Evolutionary conservation across 2,888 invertebrate genomes (phyloP), one percentile per base, ranked within the genome.

Genomic region (Acronicta alni): DNA sequence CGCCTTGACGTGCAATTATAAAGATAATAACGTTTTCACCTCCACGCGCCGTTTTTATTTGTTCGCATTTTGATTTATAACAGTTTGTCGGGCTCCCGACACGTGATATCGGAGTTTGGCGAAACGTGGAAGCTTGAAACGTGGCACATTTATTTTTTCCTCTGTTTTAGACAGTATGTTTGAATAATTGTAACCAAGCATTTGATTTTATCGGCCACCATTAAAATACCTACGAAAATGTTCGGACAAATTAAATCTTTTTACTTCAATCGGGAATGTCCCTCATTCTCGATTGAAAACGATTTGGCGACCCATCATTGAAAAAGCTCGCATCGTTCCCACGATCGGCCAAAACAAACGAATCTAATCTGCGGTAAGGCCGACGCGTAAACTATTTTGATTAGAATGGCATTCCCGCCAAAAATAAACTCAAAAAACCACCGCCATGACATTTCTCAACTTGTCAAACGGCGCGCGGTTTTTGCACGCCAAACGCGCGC

Each of bases 1-100:
- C 87, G 86, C 83, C 89, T 89, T 93, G 94, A 94, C 93, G 91
- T 93, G 92, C 94, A 94, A 94, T 94, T 94, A 94, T 91, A 94
- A 92, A 93, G 93, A 93, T 94, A 94, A 94, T 93, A 94, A 93
- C 91, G 89, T 91, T 93, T 92, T 92, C 93, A 91, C 89, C 91
- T 91, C 89, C 86, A 80, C 87, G 82, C 79, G 84, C 88, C 79
- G 87, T 87, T 93, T 92, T 93, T 93, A 93, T 92, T 92, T 92
- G 90, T 91, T 87, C 87, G 75, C 80, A 82, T 82, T 85, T 88
- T 93, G 93, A 93, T 93, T 93, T 93, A 93, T 91, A 88, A 86
- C 89, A 84, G 87, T 85, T 86, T 84, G 85, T 76, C 74, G 85
- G 78, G 83, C 77, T 82, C 68, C 73, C 75, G 77, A 79, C 79